Evolutionary conservation across 2,888 invertebrate species (phyloP), one percentile per base, ranked within the genome.

Genomic region (Nomada ruficornis): DNA sequence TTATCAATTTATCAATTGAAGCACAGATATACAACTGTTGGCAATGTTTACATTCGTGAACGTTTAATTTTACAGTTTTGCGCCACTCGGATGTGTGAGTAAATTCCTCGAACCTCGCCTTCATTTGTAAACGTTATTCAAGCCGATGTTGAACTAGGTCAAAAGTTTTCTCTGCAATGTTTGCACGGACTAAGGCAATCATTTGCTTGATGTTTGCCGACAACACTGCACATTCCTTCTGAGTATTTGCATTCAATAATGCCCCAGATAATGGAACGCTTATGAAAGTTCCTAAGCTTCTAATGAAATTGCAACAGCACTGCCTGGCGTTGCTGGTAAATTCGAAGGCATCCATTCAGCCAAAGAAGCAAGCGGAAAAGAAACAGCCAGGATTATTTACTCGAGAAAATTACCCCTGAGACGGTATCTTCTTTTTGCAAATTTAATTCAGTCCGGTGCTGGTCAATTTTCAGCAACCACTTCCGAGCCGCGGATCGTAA

Each of bases 391-490:
- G 26, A 57, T 52, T 60, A 63, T 55, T 80, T 80, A 57, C 67
- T 44, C 10, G 67, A 4, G 26, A 20, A n/a, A 80, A 80, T 80
- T 72, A 63, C 72, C 23, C 26, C 20, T 3, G 20, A 10, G 20
- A 13, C n/a, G 20, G 20, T 20, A 13, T 42, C 23, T 42, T 62
- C 54, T 50, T 64, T 81, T 59, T 64, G 29, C 64, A 68, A 80
- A 80, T 73, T 80, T 80, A 80, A 80, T 80, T 63, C 26, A 52
- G 67, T 72, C 44, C 80, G 62, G 80, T 47, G 36, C 73, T 67
- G 73, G 80, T 80, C 80, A 80, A 80, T 82, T 76, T 82, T 75
- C 74, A 81, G 64, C 81, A 70, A 75, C 74, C 81, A 81, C 68
- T 68, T 75, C 69, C 82, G 69, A 69, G 54, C 68, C n/a, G 74